phyloP scores from a whole-genome alignment of 1,140 invertebrate species.

The Pseudomyrmex gracilis region DNA sequence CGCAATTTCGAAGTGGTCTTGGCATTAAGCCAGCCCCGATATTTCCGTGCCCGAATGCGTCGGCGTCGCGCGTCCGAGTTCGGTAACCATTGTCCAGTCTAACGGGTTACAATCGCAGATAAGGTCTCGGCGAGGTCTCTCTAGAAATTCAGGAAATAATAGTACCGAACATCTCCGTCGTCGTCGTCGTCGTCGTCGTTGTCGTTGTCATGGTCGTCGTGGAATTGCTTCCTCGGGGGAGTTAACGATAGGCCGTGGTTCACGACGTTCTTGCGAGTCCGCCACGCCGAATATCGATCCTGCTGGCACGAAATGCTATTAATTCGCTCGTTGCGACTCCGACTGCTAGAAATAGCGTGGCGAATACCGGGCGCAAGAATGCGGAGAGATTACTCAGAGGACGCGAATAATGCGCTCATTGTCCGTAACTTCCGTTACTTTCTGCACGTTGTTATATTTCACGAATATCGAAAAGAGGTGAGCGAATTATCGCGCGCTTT shows the following conservation, averaged over 20 bases:
- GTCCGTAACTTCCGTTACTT: constrained; percentile 32
- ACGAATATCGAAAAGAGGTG: background rate
- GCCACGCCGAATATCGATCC: constrained; percentile 63
- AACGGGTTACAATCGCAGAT: constrained; percentile 69
- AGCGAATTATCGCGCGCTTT: constrained; percentile 6
- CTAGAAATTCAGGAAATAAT: constrained; percentile 83
- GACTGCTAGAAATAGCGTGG: constrained; percentile 29
- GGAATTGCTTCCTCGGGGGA: constrained; percentile 66
- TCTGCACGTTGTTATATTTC: background rate
- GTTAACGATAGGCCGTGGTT: constrained; percentile 70
- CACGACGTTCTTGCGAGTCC: constrained; percentile 62
- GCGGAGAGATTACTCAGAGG: constrained; percentile 21
- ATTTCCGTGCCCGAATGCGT: constrained; percentile 69
- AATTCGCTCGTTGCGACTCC: constrained; percentile 61
- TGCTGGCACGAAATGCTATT: constrained; percentile 46
- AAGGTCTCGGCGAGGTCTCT: constrained; percentile 69
- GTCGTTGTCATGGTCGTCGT: constrained; percentile 39
- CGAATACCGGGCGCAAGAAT: constrained; percentile 44
- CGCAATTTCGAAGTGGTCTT: constrained; percentile 78
- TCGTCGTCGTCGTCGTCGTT: constrained; percentile 52
- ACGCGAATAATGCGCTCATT: constrained; percentile 30
- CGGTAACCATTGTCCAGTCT: constrained; percentile 78
- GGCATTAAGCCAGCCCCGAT: constrained; percentile 79
- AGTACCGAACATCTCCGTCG: constrained; percentile 47
- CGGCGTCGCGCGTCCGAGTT: constrained; percentile 61